These are phyloP conservation scores for Gymnosoma rotundatum DNA, from an alignment of 2,888 invertebrate genomes.

Conservation along the genomic window DNA sequence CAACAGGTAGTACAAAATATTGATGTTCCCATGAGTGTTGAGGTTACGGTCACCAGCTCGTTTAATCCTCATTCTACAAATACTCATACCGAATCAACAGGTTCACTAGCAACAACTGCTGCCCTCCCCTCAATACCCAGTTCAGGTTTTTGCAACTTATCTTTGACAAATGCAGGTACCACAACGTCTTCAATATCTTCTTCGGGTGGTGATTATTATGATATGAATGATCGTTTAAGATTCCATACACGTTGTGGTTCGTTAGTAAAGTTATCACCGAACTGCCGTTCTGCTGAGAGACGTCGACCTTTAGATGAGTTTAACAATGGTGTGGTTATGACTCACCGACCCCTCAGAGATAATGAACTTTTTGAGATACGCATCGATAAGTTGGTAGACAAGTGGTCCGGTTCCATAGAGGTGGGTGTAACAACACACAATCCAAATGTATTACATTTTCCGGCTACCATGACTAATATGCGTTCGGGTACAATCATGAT, in stretches of 20 bases:
- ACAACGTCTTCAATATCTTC: conserved; percentile 63
- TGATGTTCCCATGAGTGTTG: conserved; percentile 80
- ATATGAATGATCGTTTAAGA: conserved; percentile 86
- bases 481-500: conserved; percentile 96
- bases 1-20: conserved; percentile 79
- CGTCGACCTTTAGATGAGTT: conserved; percentile 95
- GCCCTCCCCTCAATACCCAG: conserved; percentile 58
- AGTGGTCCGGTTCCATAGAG: conserved; percentile 90
- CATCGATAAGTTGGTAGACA: conserved; percentile 95
- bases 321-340: conserved; percentile 98
- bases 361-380: conserved; percentile 97
- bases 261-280: conserved; percentile 91
- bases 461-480: conserved; percentile 99
- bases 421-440: conserved; percentile 97
- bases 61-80: conserved; percentile 54
- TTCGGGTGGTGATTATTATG: conserved; percentile 76
- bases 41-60: conserved; percentile 75
- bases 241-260: conserved; percentile 95
- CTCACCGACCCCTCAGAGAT: conserved; percentile 92
- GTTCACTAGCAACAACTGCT: conserved; percentile 56
- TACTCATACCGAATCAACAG: conserved; percentile 55
- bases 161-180: conserved; percentile 53
- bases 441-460: conserved; percentile 93
- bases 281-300: conserved; percentile 92
- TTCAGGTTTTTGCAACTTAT: conserved; percentile 59